A percentile compares a stretch with the other conserved stretches of the same genome.
phyloP scores from a whole-genome alignment of 2,113 vertebrate species.

The Aegithalos caudatus region DNA sequence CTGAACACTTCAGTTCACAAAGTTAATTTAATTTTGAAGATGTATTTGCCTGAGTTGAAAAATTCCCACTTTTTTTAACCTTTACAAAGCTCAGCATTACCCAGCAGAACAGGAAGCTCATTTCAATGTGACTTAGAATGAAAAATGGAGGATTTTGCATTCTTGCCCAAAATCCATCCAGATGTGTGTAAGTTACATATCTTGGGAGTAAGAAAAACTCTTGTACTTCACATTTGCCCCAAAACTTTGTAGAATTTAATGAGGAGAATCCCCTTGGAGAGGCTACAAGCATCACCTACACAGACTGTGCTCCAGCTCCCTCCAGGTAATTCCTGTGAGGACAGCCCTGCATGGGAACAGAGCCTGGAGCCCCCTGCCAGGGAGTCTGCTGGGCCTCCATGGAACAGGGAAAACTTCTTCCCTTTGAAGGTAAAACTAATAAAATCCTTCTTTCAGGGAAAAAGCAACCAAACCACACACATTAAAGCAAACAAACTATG shows the following conservation, averaged over 20 bases:
- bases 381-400: not conserved
- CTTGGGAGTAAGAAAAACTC: not conserved
- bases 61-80: not conserved
- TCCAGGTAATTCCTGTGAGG: not conserved
- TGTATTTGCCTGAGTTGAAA: not conserved
- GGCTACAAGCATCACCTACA: not conserved
- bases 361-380: not conserved
- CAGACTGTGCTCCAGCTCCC: not conserved
- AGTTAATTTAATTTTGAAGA: not conserved
- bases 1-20: not conserved
- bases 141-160: not conserved
- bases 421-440: not conserved
- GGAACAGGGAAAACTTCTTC: not conserved
- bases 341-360: not conserved
- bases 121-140: not conserved
- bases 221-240: not conserved
- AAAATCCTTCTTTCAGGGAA: not conserved
- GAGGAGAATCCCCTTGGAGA: not conserved
- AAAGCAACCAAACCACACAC: not conserved
- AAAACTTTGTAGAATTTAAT: not conserved
- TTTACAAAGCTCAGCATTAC: not conserved
- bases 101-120: not conserved
- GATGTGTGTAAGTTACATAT: not conserved
- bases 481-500: not conserved
- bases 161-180: not conserved